Conservation (phyloP, 2,888 invertebrate species). For the Campaea margaritaria region DNA sequence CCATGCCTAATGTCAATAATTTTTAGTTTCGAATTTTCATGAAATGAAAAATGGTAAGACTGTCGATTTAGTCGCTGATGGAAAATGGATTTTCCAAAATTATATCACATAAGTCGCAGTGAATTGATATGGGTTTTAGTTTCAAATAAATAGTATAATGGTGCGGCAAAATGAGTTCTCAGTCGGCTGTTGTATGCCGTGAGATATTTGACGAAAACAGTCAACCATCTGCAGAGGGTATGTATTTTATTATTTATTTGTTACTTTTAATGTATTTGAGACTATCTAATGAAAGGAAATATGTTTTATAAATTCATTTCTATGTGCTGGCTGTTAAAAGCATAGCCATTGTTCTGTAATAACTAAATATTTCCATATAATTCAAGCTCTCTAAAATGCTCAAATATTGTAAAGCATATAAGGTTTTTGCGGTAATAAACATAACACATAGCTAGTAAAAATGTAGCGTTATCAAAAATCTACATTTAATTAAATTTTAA, state of each 20-base stretch:
- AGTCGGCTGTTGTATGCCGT: conserved; percentile 89
- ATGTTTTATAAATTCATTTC: no score
- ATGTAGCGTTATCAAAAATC: no score
- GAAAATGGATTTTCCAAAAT: conserved; percentile 24
- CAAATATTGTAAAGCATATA: no score
- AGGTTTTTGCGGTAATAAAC: no score
- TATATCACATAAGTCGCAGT: conserved; percentile 14
- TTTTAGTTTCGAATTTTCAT: conserved; percentile 1
- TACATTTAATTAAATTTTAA: no score
- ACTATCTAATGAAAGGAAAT: not conserved
- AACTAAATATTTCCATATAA: no score
- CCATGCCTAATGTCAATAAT: not conserved
- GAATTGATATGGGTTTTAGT: conserved; percentile 39
- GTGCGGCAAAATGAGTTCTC: conserved; percentile 69
- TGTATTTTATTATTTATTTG: conserved; percentile 56
- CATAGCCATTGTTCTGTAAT: no score
- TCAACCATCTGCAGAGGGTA: conserved; percentile 93
- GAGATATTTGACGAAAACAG: conserved; percentile 94
- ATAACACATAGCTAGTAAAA: no score
- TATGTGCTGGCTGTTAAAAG: no score
- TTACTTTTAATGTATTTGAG: conserved; percentile 11
- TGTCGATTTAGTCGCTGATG: conserved; percentile 9
- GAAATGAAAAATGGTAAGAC: not conserved
- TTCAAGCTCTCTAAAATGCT: no score
- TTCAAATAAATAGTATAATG: conserved; percentile 60